Conservation (phyloP, 92 coral and sea anemone species). For the Zoanthus sansibaricus region DNA sequence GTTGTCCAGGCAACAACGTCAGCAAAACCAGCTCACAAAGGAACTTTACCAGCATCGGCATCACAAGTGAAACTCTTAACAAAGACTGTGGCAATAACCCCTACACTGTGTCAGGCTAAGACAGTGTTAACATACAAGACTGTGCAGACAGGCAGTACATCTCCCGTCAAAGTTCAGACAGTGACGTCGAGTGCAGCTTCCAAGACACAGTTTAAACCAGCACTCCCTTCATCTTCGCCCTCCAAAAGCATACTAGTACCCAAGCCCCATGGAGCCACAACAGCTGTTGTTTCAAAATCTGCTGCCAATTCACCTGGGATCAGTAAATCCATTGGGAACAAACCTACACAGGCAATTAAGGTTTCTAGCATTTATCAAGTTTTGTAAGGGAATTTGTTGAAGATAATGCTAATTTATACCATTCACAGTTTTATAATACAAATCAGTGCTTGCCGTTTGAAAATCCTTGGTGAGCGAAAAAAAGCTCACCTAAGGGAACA, state of each 20-base stretch:
- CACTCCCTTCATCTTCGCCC: slow-evolving; percentile 59
- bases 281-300: slow-evolving; percentile 28
- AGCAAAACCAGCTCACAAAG: slow-evolving; percentile 68
- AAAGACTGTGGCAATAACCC: slow-evolving; percentile 84
- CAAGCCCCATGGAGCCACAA: slow-evolving; percentile 64
- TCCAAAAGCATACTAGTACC: slow-evolving; percentile 79
- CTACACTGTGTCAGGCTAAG: slow-evolving; percentile 82
- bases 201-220: slow-evolving; percentile 75
- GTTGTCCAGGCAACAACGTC: slow-evolving; percentile 62
- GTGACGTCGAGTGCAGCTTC: slow-evolving; percentile 76
- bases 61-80: slow-evolving; percentile 90
- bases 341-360: slow-evolving; percentile 40
- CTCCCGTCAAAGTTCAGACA: slow-evolving; percentile 81
- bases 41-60: slow-evolving; percentile 77
- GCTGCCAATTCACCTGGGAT: slow-evolving; percentile 40
- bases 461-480: no score
- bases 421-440: no score
- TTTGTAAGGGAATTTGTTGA: neutral
- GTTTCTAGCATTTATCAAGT: neutral
- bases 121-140: slow-evolving; percentile 86
- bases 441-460: no score
- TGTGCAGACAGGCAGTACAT: slow-evolving; percentile 67
- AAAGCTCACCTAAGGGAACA: no score
- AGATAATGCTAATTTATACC: no score
- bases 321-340: slow-evolving; percentile 55